Evolutionary conservation across 2,797 vertebrate species (phyloP).

Genomic region (Poliocrania exsul): DNA sequence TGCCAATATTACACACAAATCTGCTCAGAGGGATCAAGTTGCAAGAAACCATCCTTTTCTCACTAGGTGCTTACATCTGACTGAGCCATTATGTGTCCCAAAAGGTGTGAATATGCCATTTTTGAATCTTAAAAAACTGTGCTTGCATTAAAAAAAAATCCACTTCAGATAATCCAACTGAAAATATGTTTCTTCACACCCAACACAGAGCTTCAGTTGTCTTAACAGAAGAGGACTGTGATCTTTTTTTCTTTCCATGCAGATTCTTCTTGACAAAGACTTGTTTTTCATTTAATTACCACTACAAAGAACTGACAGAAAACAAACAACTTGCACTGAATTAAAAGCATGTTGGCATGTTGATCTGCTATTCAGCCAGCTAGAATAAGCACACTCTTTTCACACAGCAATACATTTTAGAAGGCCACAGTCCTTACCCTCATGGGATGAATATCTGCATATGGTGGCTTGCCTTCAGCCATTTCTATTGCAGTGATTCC

Average conservation of each 20-base stretch:
- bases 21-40: not conserved
- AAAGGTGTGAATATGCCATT: not conserved
- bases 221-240: not conserved
- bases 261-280: not conserved
- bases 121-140: not conserved
- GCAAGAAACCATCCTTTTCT: not conserved
- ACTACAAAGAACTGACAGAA: not conserved
- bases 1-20: not conserved
- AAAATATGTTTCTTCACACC: not conserved
- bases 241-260: not conserved
- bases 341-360: not conserved
- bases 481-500: slow-evolving; percentile 96
- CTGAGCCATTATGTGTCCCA: not conserved
- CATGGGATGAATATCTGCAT: slow-evolving; percentile 97
- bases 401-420: not conserved
- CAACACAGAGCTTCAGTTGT: not conserved
- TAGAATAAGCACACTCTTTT: not conserved
- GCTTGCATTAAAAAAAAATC: not conserved
- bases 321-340: not conserved
- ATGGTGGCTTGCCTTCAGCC: slow-evolving; percentile 95
- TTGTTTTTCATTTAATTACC: not conserved
- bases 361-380: not conserved
- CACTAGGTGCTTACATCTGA: not conserved
- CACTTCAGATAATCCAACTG: not conserved
- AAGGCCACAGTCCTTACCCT: slow-evolving; percentile 79